These are phyloP conservation scores for Drosophila kikkawai DNA, from an alignment of 1,140 invertebrate species.

Conservation along the genomic window DNA sequence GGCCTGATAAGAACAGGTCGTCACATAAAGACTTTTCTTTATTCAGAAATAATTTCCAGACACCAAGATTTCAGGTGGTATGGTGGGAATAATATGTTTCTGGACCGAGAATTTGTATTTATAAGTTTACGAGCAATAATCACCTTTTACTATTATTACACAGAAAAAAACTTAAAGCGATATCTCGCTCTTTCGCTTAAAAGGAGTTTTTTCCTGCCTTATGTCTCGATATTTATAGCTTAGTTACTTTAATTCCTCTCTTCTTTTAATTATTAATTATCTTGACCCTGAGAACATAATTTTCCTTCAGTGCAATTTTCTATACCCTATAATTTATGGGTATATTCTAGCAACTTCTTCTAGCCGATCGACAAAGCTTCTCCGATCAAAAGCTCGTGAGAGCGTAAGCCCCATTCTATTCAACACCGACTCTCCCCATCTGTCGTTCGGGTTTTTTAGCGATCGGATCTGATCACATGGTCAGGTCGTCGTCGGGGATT, in stretches of 20 bases:
- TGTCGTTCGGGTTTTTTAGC: constrained; percentile 8
- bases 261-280: not conserved
- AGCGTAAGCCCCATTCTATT: constrained; percentile 7
- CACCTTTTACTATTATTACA: not conserved
- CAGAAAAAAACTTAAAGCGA: not conserved
- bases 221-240: no score
- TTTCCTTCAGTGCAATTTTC: constrained; percentile 1
- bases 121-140: no score
- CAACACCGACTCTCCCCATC: constrained; percentile 15
- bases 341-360: constrained; percentile 25
- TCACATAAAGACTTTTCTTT: constrained; percentile 14
- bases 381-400: constrained; percentile 30
- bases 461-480: constrained; percentile 73
- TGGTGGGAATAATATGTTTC: not conserved
- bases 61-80: not conserved
- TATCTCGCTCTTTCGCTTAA: not conserved
- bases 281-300: not conserved
- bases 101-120: not conserved
- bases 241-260: no score
- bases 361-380: constrained; percentile 32
- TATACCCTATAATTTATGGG: not conserved
- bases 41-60: not conserved
- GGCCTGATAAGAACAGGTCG: constrained; percentile 13
- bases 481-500: constrained; percentile 31
- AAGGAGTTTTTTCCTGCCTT: not conserved